Percentiles rank a stretch among this genome's conserved stretches.
These are phyloP conservation scores for Molothrus ater DNA, from an alignment of 2,797 vertebrate genomes.

Conservation along the genomic window DNA sequence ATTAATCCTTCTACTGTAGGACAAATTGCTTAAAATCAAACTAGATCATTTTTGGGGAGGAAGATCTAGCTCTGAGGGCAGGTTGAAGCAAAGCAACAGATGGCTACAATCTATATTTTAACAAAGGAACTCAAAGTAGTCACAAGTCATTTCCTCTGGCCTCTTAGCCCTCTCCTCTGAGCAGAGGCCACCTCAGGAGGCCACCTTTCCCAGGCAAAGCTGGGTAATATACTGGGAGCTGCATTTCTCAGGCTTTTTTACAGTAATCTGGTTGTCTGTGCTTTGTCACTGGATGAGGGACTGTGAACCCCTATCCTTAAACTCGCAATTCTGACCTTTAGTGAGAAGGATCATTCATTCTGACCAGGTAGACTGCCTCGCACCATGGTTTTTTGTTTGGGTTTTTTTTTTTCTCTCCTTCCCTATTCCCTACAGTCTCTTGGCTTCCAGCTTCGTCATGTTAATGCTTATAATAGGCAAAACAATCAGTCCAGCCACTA, in stretches of 20 bases:
- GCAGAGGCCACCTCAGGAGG: background rate
- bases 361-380: background rate
- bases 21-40: background rate
- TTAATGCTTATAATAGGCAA: background rate
- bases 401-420: rapidly evolving
- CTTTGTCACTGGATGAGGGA: background rate
- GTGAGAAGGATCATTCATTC: background rate
- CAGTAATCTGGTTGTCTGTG: background rate
- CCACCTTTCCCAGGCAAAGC: background rate
- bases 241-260: background rate
- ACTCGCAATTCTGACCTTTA: background rate
- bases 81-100: background rate
- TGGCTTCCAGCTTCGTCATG: background rate
- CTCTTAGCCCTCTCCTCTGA: background rate
- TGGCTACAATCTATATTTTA: background rate
- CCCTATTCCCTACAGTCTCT: background rate
- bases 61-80: background rate
- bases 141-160: background rate
- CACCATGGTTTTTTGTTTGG: rapidly evolving
- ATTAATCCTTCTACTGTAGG: background rate
- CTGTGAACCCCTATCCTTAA: background rate
- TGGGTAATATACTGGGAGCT: background rate
- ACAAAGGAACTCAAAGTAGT: background rate
- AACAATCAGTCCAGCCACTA: background rate
- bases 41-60: background rate